Base-by-base conservation (phyloP, 2,888 invertebrate genomes). In the Eurois occulta region DNA sequence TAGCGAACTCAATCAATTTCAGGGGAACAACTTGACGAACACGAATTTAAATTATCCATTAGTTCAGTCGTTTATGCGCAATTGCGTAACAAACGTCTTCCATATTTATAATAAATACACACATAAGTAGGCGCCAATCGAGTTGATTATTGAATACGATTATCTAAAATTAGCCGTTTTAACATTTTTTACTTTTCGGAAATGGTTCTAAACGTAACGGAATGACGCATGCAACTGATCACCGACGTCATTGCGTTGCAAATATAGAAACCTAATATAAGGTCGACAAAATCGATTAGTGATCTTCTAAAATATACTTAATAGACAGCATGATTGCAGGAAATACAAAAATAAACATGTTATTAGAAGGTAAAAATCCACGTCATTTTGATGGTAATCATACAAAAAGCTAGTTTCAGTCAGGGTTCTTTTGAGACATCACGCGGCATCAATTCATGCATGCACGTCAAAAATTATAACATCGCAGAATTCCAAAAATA, bases 321-420 rank as follows among this genome's bases (percentile, higher is more conserved):
- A 41, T n/a, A 24, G 10, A 41, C 38, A 16, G 16, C 18, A 38
- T 38, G 2, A 55, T 67, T 80, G 28, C 16, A 68, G 62, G 68
- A 68, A 81, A 75, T 41, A 0, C 18, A 24, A 28, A 79, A 81
- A 35, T 75, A 48, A n/a, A 13, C 16, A 48, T 72, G 46, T 18
- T 48, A 72, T 60, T 80, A 60, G 13, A 35, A 32, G 38, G 16
- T 65, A 35, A 8, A 41, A 41, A 52, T 35, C 1, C 3, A 43
- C 8, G 32, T n/a, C 35, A 24, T 43, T 78, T 43, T 32, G 21
- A 67, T 60, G 28, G 24, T 43, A 67, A 74, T 64, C 67, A 21
- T 18, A 21, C 21, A 35, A 35, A 8, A 48, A 41, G n/a, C 6
- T 24, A 1, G 8, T 38, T 21, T 79, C n/a, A 41, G n/a, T 28